Conservation (phyloP, 1,140 invertebrate genomes). For the Portunus trituberculatus region DNA sequence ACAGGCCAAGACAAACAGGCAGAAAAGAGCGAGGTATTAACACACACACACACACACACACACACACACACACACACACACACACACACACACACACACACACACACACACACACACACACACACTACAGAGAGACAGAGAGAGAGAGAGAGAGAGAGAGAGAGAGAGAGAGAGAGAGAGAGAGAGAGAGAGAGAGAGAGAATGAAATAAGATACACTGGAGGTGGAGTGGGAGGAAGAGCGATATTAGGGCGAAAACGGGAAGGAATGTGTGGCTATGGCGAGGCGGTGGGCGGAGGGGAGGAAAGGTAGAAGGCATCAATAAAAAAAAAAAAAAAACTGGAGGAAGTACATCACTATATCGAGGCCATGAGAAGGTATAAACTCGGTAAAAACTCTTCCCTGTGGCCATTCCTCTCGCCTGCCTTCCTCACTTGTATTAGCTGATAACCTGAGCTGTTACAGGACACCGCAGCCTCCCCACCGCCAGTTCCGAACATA, state of each 20-base stretch:
- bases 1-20: neutral
- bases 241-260: neutral
- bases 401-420: neutral
- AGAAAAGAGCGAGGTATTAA: neutral
- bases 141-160: conserved; percentile 20
- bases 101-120: no score
- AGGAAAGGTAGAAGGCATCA: neutral
- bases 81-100: no score
- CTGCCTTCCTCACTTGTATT: neutral
- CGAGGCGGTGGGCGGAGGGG: neutral
- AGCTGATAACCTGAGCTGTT: neutral
- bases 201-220: neutral
- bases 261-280: conserved; percentile 16
- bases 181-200: neutral
- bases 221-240: neutral
- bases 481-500: no score
- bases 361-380: neutral
- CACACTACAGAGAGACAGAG: neutral
- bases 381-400: neutral
- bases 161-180: conserved; percentile 20
- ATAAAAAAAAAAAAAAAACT: neutral
- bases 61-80: no score
- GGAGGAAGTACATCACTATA: neutral
- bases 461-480: neutral
- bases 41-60: no score